phyloP scores from a whole-genome alignment of 2,888 invertebrate species.

The Nephrocerus scutellatus region DNA sequence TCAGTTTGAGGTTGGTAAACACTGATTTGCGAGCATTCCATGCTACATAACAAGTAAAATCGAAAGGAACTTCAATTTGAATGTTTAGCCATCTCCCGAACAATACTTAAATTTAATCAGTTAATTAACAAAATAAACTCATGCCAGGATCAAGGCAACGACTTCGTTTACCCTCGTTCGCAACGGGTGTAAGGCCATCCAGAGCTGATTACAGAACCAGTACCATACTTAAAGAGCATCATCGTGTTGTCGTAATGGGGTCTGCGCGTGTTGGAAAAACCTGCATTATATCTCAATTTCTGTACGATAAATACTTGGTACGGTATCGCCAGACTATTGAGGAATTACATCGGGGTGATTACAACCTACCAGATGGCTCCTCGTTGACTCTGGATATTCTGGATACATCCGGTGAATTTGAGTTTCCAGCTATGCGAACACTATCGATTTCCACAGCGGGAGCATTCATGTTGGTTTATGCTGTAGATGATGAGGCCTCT shows the following conservation, averaged over 20 bases:
- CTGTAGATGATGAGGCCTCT: constrained; percentile 55
- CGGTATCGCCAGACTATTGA: constrained; percentile 59
- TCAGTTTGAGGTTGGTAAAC: too few relatives aligned
- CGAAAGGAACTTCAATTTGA: too few relatives aligned
- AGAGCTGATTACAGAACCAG: constrained; percentile 21
- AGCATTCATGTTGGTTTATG: constrained; percentile 67
- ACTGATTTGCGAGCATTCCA: too few relatives aligned
- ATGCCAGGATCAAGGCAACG: constrained; percentile 34
- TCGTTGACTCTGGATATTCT: constrained; percentile 60
- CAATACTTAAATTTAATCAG: too few relatives aligned
- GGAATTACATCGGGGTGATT: constrained; percentile 53
- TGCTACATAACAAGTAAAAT: too few relatives aligned
- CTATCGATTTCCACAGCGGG: constrained; percentile 66
- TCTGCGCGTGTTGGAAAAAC: constrained; percentile 56
- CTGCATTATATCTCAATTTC: constrained; percentile 55
- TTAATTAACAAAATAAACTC: too few relatives aligned
- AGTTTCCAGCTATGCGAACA: constrained; percentile 70
- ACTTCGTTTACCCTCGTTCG: constrained; percentile 34
- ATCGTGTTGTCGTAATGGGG: constrained; percentile 46
- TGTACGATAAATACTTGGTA: constrained; percentile 52
- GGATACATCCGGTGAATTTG: constrained; percentile 62
- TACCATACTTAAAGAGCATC: constrained; percentile 34
- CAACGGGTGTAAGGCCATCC: constrained; percentile 26
- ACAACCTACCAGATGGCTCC: constrained; percentile 46
- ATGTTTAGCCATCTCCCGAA: too few relatives aligned